phyloP scores from a whole-genome alignment of 2,113 vertebrate genomes.

The Pipa parva region DNA sequence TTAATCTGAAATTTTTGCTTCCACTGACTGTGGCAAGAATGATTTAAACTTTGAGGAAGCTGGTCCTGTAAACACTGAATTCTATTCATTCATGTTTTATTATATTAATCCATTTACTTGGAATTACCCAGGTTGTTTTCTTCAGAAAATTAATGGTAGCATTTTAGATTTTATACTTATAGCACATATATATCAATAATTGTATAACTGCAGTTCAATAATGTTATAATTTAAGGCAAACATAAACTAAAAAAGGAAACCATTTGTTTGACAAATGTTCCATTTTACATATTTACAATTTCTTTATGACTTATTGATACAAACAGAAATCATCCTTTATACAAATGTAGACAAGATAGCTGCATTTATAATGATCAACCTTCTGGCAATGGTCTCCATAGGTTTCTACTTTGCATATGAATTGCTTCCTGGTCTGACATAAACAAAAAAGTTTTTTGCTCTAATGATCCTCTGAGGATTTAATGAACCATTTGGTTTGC shows the following conservation, averaged over 20 bases:
- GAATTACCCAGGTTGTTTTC: too few relatives aligned
- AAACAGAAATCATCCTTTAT: constrained; percentile 15
- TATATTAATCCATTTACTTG: too few relatives aligned
- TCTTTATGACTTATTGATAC: constrained; percentile 28
- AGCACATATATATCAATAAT: too few relatives aligned
- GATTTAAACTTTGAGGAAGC: too few relatives aligned
- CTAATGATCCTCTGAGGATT: constrained; percentile 34
- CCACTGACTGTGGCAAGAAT: too few relatives aligned
- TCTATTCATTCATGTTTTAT: too few relatives aligned
- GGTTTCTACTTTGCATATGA: constrained; percentile 38
- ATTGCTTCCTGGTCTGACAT: constrained; percentile 33
- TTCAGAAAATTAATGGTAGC: too few relatives aligned
- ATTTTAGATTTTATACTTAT: too few relatives aligned
- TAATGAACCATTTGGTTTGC: constrained; percentile 36
- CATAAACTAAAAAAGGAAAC: not conserved
- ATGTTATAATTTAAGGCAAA: not conserved
- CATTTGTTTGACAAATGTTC: not conserved
- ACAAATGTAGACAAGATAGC: constrained; percentile 25
- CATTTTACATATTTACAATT: constrained; percentile 8
- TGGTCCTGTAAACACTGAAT: too few relatives aligned
- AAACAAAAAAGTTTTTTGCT: constrained; percentile 33
- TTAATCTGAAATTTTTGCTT: too few relatives aligned
- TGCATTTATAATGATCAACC: constrained; percentile 39
- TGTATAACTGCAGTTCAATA: not conserved
- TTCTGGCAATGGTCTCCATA: constrained; percentile 38